These are phyloP conservation scores for Bombyx mori DNA, from an alignment of 1,140 invertebrate species.

Conservation along the genomic window DNA sequence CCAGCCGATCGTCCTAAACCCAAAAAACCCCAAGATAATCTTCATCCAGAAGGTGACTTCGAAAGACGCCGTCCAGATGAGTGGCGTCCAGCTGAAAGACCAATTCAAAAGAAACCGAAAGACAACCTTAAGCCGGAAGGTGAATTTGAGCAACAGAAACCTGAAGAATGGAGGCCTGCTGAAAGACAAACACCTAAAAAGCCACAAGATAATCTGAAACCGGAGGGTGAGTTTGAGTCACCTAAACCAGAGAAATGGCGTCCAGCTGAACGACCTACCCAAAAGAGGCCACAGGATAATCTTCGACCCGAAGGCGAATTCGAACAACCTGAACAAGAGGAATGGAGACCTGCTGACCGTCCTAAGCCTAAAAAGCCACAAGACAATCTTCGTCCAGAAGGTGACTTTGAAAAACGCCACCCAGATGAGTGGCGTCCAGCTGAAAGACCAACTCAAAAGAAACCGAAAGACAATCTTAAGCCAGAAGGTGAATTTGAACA, in stretches of 20 bases:
- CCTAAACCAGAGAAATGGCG: slow-evolving; percentile 69
- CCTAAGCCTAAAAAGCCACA: slow-evolving; percentile 58
- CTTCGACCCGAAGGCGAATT: slow-evolving; percentile 79
- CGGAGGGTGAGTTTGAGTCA: slow-evolving; percentile 64
- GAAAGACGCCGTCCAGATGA: too few species aligned
- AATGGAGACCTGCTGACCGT: slow-evolving; percentile 68
- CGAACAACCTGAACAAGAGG: slow-evolving; percentile 63
- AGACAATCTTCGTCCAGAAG: slow-evolving; percentile 74
- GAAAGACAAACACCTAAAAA: slow-evolving; percentile 47
- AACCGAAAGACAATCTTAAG: slow-evolving; percentile 20
- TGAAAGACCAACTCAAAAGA: slow-evolving; percentile 30
- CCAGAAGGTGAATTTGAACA: slow-evolving; percentile 68
- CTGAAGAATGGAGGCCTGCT: slow-evolving; percentile 49
- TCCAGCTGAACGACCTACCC: slow-evolving; percentile 65
- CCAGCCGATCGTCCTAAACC: slow-evolving; percentile 72
- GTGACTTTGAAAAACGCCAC: slow-evolving; percentile 55
- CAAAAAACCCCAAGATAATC: slow-evolving; percentile 40
- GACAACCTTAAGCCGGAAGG: slow-evolving; percentile 75
- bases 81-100: too few species aligned
- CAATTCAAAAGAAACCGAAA: too few species aligned
- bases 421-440: slow-evolving; percentile 16
- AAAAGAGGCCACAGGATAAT: slow-evolving; percentile 68
- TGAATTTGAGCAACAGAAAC: slow-evolving; percentile 64
- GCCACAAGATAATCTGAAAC: slow-evolving; percentile 65
- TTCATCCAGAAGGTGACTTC: too few species aligned